Evolutionary conservation across 2,888 invertebrate genomes (phyloP).

Genomic region (Dichetophora obliterata): DNA sequence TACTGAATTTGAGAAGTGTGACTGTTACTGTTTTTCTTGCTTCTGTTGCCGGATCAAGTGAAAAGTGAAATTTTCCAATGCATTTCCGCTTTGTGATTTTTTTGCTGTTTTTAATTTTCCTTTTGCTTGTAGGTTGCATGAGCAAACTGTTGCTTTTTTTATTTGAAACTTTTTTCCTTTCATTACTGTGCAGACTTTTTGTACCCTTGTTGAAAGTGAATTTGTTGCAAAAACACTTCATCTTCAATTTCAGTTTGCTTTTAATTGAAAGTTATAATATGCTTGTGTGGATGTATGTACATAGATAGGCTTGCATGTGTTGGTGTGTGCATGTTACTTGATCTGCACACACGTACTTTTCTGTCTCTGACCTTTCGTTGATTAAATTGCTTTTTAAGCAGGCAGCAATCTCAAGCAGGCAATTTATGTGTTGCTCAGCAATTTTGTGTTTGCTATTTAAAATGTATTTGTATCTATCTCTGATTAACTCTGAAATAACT

Average conservation of each 20-base stretch:
- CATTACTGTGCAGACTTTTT: neutral
- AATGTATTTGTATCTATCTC: no score
- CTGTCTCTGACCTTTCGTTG: no score
- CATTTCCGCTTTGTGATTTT: conserved; percentile 2
- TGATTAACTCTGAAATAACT: no score
- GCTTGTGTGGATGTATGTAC: no score
- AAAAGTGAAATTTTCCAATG: conserved; percentile 1
- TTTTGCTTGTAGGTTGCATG: neutral
- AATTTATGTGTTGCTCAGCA: no score
- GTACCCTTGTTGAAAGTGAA: neutral
- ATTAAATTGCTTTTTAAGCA: no score
- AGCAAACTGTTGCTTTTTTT: neutral
- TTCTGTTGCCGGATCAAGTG: neutral
- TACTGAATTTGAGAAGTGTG: neutral
- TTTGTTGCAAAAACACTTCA: neutral
- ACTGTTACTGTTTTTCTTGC: neutral
- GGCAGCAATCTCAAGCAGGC: no score
- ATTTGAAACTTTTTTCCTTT: neutral
- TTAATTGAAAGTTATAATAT: neutral
- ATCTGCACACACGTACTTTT: no score
- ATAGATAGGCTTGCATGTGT: no score
- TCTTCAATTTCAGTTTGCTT: neutral
- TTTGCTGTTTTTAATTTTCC: no score
- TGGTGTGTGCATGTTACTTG: no score
- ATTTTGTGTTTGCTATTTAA: no score